Base-by-base conservation (phyloP, 2,113 vertebrate species). In the Boulengeromyrus knoepffleri region DNA sequence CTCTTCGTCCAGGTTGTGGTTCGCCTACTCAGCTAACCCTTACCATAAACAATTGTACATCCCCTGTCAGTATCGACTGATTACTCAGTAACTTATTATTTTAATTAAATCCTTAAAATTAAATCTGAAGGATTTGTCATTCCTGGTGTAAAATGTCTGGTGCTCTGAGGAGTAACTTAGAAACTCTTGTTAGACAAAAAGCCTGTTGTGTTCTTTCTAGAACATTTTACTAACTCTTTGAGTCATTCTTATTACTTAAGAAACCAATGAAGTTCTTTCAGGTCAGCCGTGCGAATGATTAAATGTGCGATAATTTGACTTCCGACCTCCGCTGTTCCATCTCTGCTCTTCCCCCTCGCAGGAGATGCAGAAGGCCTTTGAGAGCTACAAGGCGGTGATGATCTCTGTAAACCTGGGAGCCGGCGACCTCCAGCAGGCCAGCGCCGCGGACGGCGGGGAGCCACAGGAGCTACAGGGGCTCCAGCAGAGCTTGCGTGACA, bases 381-480 rank as follows among this genome's bases (percentile, higher is more conserved):
- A 96, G 80, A 94, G 95, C 93, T 96, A 97, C 94, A 98, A 98
- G 93, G 94, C 96, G n/a, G 92, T 96, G 70, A 93, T 98, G 95
- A 97, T 96, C 92, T 97, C 97, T 0, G 87, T 96, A 87, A 98
- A 97, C 90, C 92, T 96, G 92, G 97, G 92, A 91, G 95, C 96
- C 89, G 95, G 94, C 56, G 96, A 96, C 70, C 95, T 97, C 92
- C 96, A 95, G 92, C 93, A 93, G 0, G 91, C 88, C 0, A 95
- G 96, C 56, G 94, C 94, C 89, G 49, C 91, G 0, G 97, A 97
- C 91, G 93, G 93, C 88, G 46, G 91, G 0, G 97, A 97, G 92
- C 93, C 95, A 89, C 93, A 87, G 17, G 96, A 97, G 92, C 93
- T 95, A 89, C 93, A 87, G 17, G 96, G 97, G 91, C 95, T 98